Conservation (phyloP, 2,113 vertebrate genomes). For the Crotalus horridus region DNA sequence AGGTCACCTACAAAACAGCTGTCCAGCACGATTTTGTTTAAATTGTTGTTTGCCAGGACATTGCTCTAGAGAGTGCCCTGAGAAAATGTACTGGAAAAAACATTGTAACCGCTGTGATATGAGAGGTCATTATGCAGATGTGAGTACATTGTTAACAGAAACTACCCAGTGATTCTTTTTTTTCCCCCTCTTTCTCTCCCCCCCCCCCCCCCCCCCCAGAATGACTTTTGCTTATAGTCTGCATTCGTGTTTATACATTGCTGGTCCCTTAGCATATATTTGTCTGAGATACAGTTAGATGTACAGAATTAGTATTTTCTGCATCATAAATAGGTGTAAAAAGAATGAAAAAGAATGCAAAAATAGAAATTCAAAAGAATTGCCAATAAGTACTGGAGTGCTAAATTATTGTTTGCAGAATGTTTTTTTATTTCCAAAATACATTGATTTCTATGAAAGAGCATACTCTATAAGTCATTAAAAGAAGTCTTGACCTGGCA, state of each 20-base stretch:
- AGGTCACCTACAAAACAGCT: slow-evolving; percentile 73
- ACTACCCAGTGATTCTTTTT: not conserved
- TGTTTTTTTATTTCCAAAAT: not conserved
- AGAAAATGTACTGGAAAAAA: slow-evolving; percentile 80
- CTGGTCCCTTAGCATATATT: not conserved
- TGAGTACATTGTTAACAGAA: slow-evolving; percentile 73
- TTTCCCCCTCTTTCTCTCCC: not conserved
- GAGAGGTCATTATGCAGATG: slow-evolving; percentile 87
- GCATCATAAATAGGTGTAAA: not conserved
- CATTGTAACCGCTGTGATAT: slow-evolving; percentile 86
- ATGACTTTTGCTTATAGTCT: not conserved
- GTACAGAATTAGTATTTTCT: not conserved
- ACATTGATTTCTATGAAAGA: not conserved
- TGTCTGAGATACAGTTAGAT: not conserved
- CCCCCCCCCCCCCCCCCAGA: not conserved
- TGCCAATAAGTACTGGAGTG: not conserved
- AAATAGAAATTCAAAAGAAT: not conserved
- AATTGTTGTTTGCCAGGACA: slow-evolving; percentile 88
- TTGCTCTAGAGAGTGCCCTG: slow-evolving; percentile 74
- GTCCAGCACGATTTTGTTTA: slow-evolving; percentile 81
- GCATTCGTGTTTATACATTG: not conserved
- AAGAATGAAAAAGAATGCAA: not conserved
- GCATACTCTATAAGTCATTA: not conserved
- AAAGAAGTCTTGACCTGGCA: not conserved
- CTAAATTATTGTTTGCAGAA: not conserved